Base-by-base conservation (phyloP, 2,113 vertebrate species). In the Glaucidium brasilianum region DNA sequence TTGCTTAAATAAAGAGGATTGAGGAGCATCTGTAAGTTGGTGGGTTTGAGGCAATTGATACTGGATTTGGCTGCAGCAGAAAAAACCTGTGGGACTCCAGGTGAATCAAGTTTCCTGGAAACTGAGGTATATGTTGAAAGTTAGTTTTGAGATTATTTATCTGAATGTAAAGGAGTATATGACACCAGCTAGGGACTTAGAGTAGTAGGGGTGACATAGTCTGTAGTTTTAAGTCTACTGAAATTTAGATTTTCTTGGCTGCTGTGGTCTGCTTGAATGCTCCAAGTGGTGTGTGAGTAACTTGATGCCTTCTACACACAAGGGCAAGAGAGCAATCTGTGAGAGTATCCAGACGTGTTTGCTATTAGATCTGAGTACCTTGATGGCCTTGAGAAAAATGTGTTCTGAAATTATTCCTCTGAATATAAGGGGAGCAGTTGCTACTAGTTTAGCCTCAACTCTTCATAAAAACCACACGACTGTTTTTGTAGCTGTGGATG, bases 111-210 rank as follows among this genome's bases (percentile, higher is more conserved):
- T 94, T 97, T 96, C 94, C 45, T 95, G 64, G 64, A 96, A 91
- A 63, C 68, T 73, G 69, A 96, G 43, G 88, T 92, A 25, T 75
- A 35, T 93, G 85, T 95, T 96, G 90, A 94, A 96, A 96, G 94
- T 96, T 96, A 96, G 83, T 93, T 96, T 95, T 96, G 68, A 96
- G 85, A 73, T 97, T 95, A 83, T 95, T 97, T 96, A 77, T 92
- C 62, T 94, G 79, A 94, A 92, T 94, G 83, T 85, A 92, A 94
- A 96, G 68, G 79, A 84, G 47, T 88, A 95, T 91, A 60, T 91
- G 95, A 92, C 76, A 96, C 92, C 92, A 86, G 0, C 90, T 66
- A 63, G 96, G 83, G 88, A 93, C 49, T 91, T 96, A 68, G 1
- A 73, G 58, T 93, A 83, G 72, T 71, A 86, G 52, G 47, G 27